Conservation (phyloP, 2,888 invertebrate species). For the Ophion obscuratus region DNA sequence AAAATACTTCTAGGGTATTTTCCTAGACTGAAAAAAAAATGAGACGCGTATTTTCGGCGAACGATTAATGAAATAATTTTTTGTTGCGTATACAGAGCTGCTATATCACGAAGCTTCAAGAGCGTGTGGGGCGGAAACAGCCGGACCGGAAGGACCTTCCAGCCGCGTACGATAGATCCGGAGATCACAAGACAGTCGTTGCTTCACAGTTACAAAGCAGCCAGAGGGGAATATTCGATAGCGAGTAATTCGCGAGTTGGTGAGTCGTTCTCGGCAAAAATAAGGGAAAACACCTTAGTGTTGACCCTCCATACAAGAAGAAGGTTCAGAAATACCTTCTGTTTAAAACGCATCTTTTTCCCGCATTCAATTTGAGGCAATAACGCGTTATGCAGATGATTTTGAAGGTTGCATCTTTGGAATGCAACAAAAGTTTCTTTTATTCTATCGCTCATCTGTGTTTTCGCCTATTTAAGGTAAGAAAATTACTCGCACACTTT, state of each 20-base stretch:
- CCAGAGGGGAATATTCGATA: slow-evolving; percentile 85
- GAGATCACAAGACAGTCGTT: slow-evolving; percentile 90
- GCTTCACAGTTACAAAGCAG: slow-evolving; percentile 86
- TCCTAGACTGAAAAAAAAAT: too few species aligned
- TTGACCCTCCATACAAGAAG: too few species aligned
- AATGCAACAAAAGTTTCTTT: too few species aligned
- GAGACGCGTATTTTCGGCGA: not conserved
- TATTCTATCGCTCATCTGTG: too few species aligned
- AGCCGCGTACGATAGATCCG: slow-evolving; percentile 89
- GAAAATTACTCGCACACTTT: too few species aligned
- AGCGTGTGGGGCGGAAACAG: slow-evolving; percentile 89
- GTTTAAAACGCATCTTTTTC: too few species aligned
- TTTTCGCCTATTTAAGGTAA: too few species aligned
- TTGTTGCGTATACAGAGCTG: slow-evolving; percentile 86
- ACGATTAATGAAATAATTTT: not conserved
- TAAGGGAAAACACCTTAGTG: not conserved
- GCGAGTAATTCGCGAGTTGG: slow-evolving; percentile 79
- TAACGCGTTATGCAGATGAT: too few species aligned
- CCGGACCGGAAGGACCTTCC: slow-evolving; percentile 88
- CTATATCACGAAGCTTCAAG: slow-evolving; percentile 90
- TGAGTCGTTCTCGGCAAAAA: slow-evolving; percentile 70
- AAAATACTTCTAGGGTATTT: too few species aligned
- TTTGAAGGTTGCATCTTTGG: too few species aligned
- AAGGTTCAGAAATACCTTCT: too few species aligned
- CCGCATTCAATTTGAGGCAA: too few species aligned